Conservation (phyloP, 1,140 invertebrate genomes). For the Orius insidiosus region DNA sequence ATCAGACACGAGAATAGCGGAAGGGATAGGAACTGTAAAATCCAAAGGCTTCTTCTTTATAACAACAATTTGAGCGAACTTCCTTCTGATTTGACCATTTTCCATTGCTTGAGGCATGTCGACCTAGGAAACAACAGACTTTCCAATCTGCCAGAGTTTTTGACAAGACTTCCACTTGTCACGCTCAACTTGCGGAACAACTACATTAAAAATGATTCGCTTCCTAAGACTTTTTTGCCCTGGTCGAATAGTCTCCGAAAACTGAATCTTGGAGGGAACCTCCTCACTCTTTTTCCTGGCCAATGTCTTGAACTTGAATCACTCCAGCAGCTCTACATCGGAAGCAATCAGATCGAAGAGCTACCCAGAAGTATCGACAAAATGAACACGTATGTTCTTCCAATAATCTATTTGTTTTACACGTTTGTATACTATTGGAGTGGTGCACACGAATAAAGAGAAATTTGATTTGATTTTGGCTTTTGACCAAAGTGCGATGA, state of each 20-base stretch:
- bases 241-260: constrained; percentile 43
- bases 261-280: constrained; percentile 84
- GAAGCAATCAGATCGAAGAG: constrained; percentile 65
- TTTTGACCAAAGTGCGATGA: neutral
- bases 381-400: constrained; percentile 44
- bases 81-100: constrained; percentile 35
- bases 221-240: constrained; percentile 68
- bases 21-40: no score
- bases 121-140: constrained; percentile 82
- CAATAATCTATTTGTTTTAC: constrained; percentile 2
- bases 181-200: constrained; percentile 80
- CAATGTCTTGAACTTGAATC: constrained; percentile 62
- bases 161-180: constrained; percentile 52
- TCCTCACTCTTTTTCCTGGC: constrained; percentile 62
- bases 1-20: no score
- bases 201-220: constrained; percentile 51
- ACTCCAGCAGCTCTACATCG: constrained; percentile 74
- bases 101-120: constrained; percentile 49
- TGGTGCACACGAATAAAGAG: neutral
- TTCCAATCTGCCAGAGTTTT: constrained; percentile 49
- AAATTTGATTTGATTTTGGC: neutral
- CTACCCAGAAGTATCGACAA: constrained; percentile 68
- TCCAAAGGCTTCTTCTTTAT: constrained; percentile 48
- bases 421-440: neutral
- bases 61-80: constrained; percentile 44